These are phyloP conservation scores for Lethocerus indicus DNA, from an alignment of 1,140 invertebrate species.

Conservation along the genomic window DNA sequence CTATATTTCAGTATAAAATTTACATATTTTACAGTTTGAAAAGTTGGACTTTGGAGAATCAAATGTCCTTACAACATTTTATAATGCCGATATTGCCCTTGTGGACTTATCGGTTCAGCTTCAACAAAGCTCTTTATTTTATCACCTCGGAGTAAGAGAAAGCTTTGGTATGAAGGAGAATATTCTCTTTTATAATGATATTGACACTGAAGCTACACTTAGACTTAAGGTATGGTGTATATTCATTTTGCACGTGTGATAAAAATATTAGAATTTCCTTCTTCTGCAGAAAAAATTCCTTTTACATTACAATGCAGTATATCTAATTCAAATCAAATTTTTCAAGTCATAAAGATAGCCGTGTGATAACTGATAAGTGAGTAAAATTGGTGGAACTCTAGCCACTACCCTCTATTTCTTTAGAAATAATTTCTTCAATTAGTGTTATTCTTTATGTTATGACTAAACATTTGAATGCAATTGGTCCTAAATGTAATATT, in stretches of 20 bases:
- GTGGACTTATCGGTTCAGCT: conserved; percentile 84
- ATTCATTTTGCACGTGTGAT: background rate
- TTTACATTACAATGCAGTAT: no score
- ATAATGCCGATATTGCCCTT: conserved; percentile 94
- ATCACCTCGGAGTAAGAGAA: conserved; percentile 93
- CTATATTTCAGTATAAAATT: no score
- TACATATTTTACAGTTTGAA: conserved; percentile 54
- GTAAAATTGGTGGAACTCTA: no score
- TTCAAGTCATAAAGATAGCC: no score
- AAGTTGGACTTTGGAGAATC: conserved; percentile 75
- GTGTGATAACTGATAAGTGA: no score
- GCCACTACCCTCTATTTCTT: no score
- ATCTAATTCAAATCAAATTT: no score
- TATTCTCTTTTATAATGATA: conserved; percentile 84
- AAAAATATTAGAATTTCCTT: background rate
- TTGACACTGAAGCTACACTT: conserved; percentile 67
- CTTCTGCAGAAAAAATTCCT: no score
- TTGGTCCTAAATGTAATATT: no score
- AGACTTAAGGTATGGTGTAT: conserved; percentile 57
- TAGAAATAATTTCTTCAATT: background rate
- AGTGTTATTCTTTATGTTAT: background rate
- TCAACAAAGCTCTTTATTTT: conserved; percentile 79
- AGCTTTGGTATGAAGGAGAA: conserved; percentile 98
- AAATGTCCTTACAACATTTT: conserved; percentile 70
- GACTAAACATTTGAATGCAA: background rate